Base-by-base conservation (phyloP, 1,140 invertebrate genomes). In the Agraylea sexmaculata region DNA sequence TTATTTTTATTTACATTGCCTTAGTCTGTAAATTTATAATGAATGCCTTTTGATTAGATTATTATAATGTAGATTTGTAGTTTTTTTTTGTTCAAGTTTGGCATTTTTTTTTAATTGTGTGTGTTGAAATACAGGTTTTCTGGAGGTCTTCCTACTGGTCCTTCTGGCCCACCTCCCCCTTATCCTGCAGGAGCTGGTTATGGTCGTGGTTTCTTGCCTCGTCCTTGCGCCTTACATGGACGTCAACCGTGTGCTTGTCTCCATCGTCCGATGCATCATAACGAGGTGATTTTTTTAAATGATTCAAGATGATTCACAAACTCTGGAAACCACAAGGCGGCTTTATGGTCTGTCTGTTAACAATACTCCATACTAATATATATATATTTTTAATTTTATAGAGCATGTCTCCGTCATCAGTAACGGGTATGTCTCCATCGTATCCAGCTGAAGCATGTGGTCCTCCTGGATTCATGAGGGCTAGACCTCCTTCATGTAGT, bases 351-450 rank as follows among this genome's bases (percentile, higher is more conserved):
- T n/a, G n/a, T n/a, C n/a, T n/a, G n/a, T n/a, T n/a, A n/a, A n/a
- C n/a, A n/a, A n/a, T n/a, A n/a, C n/a, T n/a, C n/a, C n/a, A n/a
- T n/a, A n/a, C n/a, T 32, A 32, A 32, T 32, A n/a, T 8, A 16
- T 32, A 16, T 32, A 16, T 32, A 16, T 25, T 37, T 37, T 20
- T 36, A 1, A 13, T 37, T 46, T 37, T 53, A 3, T 48, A 78
- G 74, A 74, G 72, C 40, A 65, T 78, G 54, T 77, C 72, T 43
- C 73, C 77, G 25, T 59, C 69, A 25, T 59, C 63, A 40, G 65
- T 70, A 22, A 64, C 68, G 23, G 68, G 69, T 15, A 73, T 78
- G 71, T 77, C 77, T 27, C 75, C 77, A 21, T 73, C 75, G 23
- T 79, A 78, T 55, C 72, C 74, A 12, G 12, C 62, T 52, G 44